These are phyloP conservation scores for Cheilosia vulpina DNA, from an alignment of 2,888 invertebrate species.

Conservation along the genomic window DNA sequence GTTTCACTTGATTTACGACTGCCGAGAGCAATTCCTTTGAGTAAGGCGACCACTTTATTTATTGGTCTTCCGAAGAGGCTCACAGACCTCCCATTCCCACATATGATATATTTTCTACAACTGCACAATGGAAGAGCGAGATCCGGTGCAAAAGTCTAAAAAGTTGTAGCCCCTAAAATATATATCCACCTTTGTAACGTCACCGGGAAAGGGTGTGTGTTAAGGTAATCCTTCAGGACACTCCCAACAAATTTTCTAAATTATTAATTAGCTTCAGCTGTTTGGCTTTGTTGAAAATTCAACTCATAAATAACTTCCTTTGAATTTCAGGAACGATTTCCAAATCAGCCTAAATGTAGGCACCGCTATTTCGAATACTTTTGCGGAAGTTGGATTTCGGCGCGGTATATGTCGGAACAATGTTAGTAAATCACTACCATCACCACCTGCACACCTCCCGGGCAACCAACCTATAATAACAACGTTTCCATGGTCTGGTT, in stretches of 20 bases:
- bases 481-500: too few relatives aligned
- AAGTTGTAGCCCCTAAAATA: not conserved
- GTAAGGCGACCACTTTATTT: constrained; percentile 22
- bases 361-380: constrained; percentile 14
- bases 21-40: constrained; percentile 16
- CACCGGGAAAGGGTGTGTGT: not conserved
- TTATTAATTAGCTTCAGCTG: constrained; percentile 40
- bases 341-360: constrained; percentile 45
- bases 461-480: not conserved
- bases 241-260: constrained; percentile 26
- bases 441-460: constrained; percentile 25
- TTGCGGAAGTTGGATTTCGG: not conserved
- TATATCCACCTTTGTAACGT: not conserved
- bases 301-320: constrained; percentile 22
- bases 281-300: constrained; percentile 10
- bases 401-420: not conserved
- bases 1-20: constrained; percentile 34
- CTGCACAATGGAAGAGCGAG: too few relatives aligned
- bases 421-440: constrained; percentile 41
- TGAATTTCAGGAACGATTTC: constrained; percentile 10
- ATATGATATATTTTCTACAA: not conserved
- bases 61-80: constrained; percentile 1
- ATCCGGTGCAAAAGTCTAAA: not conserved
- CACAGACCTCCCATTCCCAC: constrained; percentile 1
- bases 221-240: not conserved